phyloP scores from a whole-genome alignment of 1,140 invertebrate species.

The Drosophila ficusphila region DNA sequence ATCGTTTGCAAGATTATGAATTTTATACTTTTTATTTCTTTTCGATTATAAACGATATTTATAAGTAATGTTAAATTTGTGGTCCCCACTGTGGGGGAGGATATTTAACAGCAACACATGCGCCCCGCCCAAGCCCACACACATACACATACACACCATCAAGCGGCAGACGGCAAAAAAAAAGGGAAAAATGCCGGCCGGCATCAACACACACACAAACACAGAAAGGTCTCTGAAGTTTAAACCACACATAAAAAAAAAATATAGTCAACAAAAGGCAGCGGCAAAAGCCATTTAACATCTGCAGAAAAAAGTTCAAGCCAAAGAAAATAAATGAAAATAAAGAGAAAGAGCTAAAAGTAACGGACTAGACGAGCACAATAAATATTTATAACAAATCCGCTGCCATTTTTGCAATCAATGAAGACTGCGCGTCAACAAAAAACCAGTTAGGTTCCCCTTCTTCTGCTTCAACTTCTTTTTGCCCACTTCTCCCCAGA shows the following conservation, averaged over 20 bases:
- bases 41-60: too few relatives aligned
- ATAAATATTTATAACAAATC: slow-evolving; percentile 53
- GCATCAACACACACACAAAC: slow-evolving; percentile 1
- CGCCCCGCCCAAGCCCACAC: slow-evolving; percentile 61
- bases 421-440: slow-evolving; percentile 49
- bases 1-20: too few relatives aligned
- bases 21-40: too few relatives aligned
- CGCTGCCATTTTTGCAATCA: slow-evolving; percentile 45
- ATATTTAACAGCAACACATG: slow-evolving; percentile 55
- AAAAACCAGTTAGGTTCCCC: slow-evolving; percentile 37
- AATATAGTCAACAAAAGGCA: slow-evolving; percentile 35
- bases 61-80: too few relatives aligned
- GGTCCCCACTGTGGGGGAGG: slow-evolving; percentile 43
- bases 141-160: slow-evolving; percentile 7
- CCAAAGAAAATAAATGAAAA: background rate
- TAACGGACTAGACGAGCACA: slow-evolving; percentile 36
- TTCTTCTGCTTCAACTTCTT: background rate
- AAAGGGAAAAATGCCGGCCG: slow-evolving; percentile 40
- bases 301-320: slow-evolving; percentile 33
- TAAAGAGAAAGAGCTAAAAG: slow-evolving; percentile 1
- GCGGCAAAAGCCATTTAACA: slow-evolving; percentile 32
- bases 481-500: background rate
- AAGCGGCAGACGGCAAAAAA: slow-evolving; percentile 23
- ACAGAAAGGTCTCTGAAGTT: slow-evolving; percentile 1
- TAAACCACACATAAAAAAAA: slow-evolving; percentile 5